Percentiles rank a stretch among this genome's conserved stretches.
Evolutionary conservation across 2,113 vertebrate genomes (phyloP).

Genomic region (Coturnix japonica): DNA sequence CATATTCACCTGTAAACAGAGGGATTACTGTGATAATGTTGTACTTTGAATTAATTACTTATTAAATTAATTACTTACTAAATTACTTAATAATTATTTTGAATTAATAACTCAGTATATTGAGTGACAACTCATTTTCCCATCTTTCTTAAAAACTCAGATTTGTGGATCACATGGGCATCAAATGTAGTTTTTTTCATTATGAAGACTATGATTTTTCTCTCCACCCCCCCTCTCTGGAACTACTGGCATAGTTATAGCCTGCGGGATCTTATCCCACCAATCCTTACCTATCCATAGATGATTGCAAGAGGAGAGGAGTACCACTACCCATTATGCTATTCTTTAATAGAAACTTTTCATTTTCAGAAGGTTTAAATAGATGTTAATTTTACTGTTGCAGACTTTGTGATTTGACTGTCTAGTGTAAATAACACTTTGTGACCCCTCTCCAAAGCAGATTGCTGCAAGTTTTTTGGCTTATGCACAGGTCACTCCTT

Average conservation of each 20-base stretch:
- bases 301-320: accelerated
- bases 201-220: neutral
- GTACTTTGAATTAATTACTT: too few relatives aligned
- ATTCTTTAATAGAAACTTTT: neutral
- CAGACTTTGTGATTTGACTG: neutral
- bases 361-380: neutral
- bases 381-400: neutral
- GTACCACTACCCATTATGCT: neutral
- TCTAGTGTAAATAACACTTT: neutral
- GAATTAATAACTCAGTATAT: too few relatives aligned
- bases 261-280: neutral
- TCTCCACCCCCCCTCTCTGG: too few relatives aligned
- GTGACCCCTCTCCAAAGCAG: neutral
- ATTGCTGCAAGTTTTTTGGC: neutral
- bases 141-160: neutral
- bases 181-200: neutral
- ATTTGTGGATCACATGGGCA: neutral
- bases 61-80: too few relatives aligned
- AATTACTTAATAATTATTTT: too few relatives aligned
- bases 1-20: neutral
- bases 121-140: neutral
- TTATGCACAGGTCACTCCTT: neutral
- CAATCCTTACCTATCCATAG: neutral
- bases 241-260: accelerated
- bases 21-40: neutral